Conservation (phyloP, 2,113 vertebrate species). For the Percopsis transmontana region DNA sequence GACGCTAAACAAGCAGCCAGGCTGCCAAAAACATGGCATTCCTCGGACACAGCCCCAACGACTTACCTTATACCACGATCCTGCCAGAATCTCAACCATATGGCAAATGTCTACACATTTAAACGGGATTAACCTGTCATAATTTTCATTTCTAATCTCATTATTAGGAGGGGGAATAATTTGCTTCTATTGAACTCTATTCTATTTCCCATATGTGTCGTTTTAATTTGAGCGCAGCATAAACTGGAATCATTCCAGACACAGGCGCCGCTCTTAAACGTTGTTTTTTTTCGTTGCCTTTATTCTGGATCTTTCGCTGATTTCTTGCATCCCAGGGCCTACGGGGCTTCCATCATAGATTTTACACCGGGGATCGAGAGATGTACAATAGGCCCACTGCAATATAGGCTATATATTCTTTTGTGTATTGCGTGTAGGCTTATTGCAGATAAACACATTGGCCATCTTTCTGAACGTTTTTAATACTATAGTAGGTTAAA, state of each 20-base stretch:
- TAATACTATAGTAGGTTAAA: neutral
- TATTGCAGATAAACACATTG: neutral
- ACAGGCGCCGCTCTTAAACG: neutral
- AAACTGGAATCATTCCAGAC: neutral
- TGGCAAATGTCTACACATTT: conserved; percentile 16
- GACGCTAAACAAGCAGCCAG: conserved; percentile 12
- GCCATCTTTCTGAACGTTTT: conserved; percentile 4
- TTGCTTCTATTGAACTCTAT: neutral
- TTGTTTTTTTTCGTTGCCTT: neutral
- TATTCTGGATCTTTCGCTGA: conserved; percentile 68
- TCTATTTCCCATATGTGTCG: conserved; percentile 23
- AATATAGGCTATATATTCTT: no score
- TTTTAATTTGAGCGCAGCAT: conserved; percentile 5
- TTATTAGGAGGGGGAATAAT: conserved; percentile 30
- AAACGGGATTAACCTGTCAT: conserved; percentile 43
- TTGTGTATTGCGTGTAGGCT: neutral
- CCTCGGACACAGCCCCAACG: conserved; percentile 14
- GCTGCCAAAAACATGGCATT: conserved; percentile 15
- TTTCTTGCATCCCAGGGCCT: conserved; percentile 32
- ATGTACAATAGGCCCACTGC: neutral
- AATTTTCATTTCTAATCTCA: conserved; percentile 59
- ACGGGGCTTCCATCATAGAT: conserved; percentile 8
- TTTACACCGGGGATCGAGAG: neutral
- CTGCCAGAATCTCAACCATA: neutral
- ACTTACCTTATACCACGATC: conserved; percentile 44